A percentile compares a stretch with the other conserved stretches of the same genome.
phyloP scores from a whole-genome alignment of 2,888 invertebrate species.

The Plebejus argus region DNA sequence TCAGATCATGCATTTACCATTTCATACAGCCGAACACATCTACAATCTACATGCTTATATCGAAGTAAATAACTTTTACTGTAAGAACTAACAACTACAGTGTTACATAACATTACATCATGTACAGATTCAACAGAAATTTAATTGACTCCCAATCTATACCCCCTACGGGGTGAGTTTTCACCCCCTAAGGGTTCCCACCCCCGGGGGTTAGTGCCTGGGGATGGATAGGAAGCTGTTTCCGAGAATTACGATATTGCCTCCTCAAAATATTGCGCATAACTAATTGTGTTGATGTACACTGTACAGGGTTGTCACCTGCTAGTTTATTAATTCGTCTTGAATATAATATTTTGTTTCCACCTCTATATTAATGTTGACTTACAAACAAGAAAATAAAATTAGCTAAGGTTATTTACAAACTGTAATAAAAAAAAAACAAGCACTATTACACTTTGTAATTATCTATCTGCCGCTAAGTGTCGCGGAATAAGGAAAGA shows the following conservation, averaged over 20 bases:
- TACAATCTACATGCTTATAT: no score
- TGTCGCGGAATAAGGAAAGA: no score
- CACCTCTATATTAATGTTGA: not conserved
- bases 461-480: no score
- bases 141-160: not conserved
- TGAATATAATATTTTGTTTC: not conserved
- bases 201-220: not conserved
- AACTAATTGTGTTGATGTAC: not conserved
- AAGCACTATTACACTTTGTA: no score
- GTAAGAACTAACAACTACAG: no score
- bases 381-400: no score
- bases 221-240: not conserved
- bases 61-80: no score
- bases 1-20: no score
- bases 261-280: not conserved
- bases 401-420: no score
- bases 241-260: not conserved
- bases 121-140: constrained; percentile 7
- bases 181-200: not conserved
- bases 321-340: not conserved
- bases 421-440: no score
- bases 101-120: not conserved
- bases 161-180: no score
- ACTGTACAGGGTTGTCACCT: not conserved
- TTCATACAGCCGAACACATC: no score